Percentiles rank a stretch among this genome's conserved stretches.
These are phyloP conservation scores for Leucania comma DNA, from an alignment of 2,888 invertebrate species.

Conservation along the genomic window DNA sequence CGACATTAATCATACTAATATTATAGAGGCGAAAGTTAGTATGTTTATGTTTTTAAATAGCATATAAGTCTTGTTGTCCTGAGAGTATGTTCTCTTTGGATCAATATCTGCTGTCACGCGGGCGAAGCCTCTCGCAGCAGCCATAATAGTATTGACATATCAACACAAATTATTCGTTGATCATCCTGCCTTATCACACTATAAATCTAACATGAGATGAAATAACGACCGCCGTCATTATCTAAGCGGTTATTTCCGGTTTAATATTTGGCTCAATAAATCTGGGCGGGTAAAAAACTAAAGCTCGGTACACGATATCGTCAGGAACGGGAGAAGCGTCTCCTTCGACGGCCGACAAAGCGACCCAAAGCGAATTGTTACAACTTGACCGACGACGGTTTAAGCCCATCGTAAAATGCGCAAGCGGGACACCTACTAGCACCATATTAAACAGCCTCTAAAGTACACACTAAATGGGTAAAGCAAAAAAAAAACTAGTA, in stretches of 20 bases:
- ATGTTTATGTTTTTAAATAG: too few species aligned
- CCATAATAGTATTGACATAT: constrained; percentile 19
- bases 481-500: constrained; percentile 45
- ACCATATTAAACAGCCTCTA: constrained; percentile 54
- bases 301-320: constrained; percentile 54
- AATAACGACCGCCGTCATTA: constrained; percentile 45
- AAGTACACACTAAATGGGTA: constrained; percentile 46
- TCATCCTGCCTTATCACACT: constrained; percentile 44
- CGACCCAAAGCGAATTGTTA: constrained; percentile 65
- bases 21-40: too few species aligned
- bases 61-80: too few species aligned
- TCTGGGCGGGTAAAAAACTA: constrained; percentile 49
- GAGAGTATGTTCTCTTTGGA: too few species aligned
- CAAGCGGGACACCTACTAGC: constrained; percentile 59
- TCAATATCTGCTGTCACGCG: too few species aligned
- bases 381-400: constrained; percentile 61
- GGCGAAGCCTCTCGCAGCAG: too few species aligned
- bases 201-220: constrained; percentile 52
- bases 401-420: constrained; percentile 68
- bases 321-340: constrained; percentile 65
- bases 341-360: constrained; percentile 68
- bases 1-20: background rate
- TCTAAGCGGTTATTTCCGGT: constrained; percentile 64
- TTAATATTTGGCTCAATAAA: constrained; percentile 65
- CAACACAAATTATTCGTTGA: constrained; percentile 28